Evolutionary conservation across 2,888 invertebrate genomes (phyloP).

Genomic region (Drosophila ustulata): DNA sequence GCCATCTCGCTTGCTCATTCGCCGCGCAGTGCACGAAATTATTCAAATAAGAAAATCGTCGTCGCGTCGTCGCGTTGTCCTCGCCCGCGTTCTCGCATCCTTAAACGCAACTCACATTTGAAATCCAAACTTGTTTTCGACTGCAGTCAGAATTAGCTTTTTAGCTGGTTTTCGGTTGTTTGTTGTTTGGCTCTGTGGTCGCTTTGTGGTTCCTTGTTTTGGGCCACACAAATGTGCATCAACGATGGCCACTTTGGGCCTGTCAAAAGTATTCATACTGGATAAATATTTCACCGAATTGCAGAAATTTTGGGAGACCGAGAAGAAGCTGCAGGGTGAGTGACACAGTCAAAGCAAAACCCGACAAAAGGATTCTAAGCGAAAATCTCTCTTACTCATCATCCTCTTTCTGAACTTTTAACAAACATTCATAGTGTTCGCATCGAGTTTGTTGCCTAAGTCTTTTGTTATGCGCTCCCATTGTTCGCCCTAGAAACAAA

Average conservation of each 20-base stretch:
- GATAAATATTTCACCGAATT: conserved; percentile 98
- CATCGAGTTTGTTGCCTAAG: conserved; percentile 58
- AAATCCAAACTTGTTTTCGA: conserved; percentile 51
- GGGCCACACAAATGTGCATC: conserved; percentile 83
- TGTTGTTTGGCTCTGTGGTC: conserved; percentile 6
- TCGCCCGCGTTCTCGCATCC: conserved; percentile 44
- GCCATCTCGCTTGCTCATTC: neutral
- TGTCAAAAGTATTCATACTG: conserved; percentile 98
- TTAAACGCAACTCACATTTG: conserved; percentile 42
- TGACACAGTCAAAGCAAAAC: conserved; percentile 34
- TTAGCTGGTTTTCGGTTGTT: conserved; percentile 23
- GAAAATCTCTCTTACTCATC: neutral
- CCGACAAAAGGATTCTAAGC: conserved; percentile 1
- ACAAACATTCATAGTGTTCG: neutral
- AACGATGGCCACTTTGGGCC: conserved; percentile 96
- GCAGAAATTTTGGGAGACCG: conserved; percentile 98
- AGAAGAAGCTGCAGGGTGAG: conserved; percentile 98
- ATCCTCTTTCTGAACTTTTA: neutral
- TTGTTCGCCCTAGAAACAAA: conserved; percentile 26
- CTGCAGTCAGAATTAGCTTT: conserved; percentile 29
- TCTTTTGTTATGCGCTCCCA: conserved; percentile 50
- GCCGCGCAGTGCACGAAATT: conserved; percentile 61
- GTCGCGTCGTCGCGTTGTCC: conserved; percentile 25
- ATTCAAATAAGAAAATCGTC: conserved; percentile 75
- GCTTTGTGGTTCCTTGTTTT: conserved; percentile 24